These are phyloP conservation scores for Lethrus apterus DNA, from an alignment of 1,140 invertebrate genomes.

Conservation along the genomic window DNA sequence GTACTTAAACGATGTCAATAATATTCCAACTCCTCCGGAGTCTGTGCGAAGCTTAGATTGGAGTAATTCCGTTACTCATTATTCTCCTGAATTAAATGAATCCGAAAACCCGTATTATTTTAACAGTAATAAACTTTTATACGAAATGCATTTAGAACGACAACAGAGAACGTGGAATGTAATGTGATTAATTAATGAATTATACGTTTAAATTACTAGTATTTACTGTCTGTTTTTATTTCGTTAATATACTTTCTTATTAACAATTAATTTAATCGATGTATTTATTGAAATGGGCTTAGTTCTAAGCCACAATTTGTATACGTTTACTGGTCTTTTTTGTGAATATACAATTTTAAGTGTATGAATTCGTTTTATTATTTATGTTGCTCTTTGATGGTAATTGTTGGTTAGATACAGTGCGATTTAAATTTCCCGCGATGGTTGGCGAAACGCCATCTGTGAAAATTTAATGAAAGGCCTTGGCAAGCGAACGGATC, in stretches of 20 bases:
- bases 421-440: conserved; percentile 10
- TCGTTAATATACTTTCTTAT: too few relatives aligned
- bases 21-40: conserved; percentile 22
- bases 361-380: too few relatives aligned
- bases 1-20: conserved; percentile 8
- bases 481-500: conserved; percentile 29
- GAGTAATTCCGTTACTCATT: conserved; percentile 33
- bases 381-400: too few relatives aligned
- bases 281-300: too few relatives aligned
- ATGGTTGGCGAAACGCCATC: conserved; percentile 5
- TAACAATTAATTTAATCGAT: too few relatives aligned
- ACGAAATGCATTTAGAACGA: conserved; percentile 52
- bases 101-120: conserved; percentile 57
- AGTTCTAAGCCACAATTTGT: too few relatives aligned
- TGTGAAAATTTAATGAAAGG: conserved; percentile 16
- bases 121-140: conserved; percentile 55
- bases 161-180: conserved; percentile 39
- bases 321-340: too few relatives aligned
- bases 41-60: conserved; percentile 32
- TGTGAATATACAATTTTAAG: too few relatives aligned
- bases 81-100: conserved; percentile 49
- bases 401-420: too few relatives aligned
- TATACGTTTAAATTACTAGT: too few relatives aligned
- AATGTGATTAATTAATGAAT: too few relatives aligned
- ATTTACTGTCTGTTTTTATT: not conserved